These are phyloP conservation scores for Dorcus parallelipipedus DNA, from an alignment of 2,888 invertebrate species.

Conservation along the genomic window DNA sequence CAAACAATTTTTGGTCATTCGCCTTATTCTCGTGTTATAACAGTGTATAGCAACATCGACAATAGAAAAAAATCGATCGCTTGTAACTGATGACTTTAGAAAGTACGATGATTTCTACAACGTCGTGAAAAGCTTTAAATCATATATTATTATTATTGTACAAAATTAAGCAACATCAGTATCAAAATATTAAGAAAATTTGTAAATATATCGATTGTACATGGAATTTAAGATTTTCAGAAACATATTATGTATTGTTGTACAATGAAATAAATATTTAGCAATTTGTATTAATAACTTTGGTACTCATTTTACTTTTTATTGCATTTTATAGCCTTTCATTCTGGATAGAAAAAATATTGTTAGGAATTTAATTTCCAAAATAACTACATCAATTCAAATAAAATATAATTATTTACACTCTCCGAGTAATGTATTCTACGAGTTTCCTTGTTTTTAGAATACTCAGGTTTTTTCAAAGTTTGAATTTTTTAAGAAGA, in stretches of 20 bases:
- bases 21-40: slow-evolving; percentile 14
- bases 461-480: too few relatives aligned
- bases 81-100: slow-evolving; percentile 18
- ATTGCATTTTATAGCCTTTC: too few relatives aligned
- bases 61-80: slow-evolving; percentile 10
- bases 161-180: slow-evolving; percentile 35
- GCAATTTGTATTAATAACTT: slow-evolving; percentile 44
- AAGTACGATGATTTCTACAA: slow-evolving; percentile 19
- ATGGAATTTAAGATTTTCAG: slow-evolving; percentile 33
- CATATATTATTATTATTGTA: slow-evolving; percentile 39
- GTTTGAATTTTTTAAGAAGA: too few relatives aligned
- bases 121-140: slow-evolving; percentile 39
- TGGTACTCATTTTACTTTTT: slow-evolving; percentile 34
- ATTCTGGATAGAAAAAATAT: too few relatives aligned
- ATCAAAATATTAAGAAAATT: slow-evolving; percentile 26
- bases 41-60: slow-evolving; percentile 28
- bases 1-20: slow-evolving; percentile 9
- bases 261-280: slow-evolving; percentile 48
- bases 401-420: too few relatives aligned
- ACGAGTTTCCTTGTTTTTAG: too few relatives aligned
- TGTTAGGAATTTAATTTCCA: too few relatives aligned
- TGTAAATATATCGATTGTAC: slow-evolving; percentile 34
- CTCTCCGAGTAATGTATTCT: too few relatives aligned
- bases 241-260: slow-evolving; percentile 43
- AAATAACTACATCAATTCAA: too few relatives aligned